Conservation (phyloP, 2,113 vertebrate genomes). For the Tor tambroides region DNA sequence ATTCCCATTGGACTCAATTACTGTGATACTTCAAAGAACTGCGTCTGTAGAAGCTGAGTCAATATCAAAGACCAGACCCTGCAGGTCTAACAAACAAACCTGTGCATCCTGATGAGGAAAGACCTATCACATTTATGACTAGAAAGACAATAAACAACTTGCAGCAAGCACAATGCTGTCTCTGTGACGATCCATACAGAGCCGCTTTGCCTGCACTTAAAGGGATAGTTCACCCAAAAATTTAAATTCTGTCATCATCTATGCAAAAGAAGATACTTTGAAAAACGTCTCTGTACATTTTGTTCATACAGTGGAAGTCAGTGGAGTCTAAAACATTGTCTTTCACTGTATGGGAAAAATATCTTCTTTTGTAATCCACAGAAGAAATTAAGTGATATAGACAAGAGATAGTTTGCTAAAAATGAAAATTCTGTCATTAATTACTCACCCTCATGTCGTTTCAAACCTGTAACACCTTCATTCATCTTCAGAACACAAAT, state of each 20-base stretch:
- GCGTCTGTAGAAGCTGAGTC: slow-evolving; percentile 56
- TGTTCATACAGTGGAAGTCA: not conserved
- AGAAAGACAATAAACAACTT: not conserved
- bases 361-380: not conserved
- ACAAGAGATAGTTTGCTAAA: no score
- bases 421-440: no score
- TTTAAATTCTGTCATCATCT: not conserved
- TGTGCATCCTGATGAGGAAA: slow-evolving; percentile 1
- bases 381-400: not conserved
- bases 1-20: slow-evolving; percentile 68
- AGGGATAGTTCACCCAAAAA: not conserved
- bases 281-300: not conserved
- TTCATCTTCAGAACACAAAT: no score
- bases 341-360: not conserved
- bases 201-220: not conserved
- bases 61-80: slow-evolving; percentile 14
- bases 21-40: slow-evolving; percentile 63
- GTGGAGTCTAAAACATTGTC: not conserved
- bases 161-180: not conserved
- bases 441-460: no score
- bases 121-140: slow-evolving; percentile 6
- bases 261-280: not conserved
- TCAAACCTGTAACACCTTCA: no score
- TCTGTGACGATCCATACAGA: not conserved
- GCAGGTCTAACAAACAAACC: slow-evolving; percentile 17